Evolutionary conservation across 1,140 invertebrate genomes (phyloP).

Genomic region (Polypedilum pembai): DNA sequence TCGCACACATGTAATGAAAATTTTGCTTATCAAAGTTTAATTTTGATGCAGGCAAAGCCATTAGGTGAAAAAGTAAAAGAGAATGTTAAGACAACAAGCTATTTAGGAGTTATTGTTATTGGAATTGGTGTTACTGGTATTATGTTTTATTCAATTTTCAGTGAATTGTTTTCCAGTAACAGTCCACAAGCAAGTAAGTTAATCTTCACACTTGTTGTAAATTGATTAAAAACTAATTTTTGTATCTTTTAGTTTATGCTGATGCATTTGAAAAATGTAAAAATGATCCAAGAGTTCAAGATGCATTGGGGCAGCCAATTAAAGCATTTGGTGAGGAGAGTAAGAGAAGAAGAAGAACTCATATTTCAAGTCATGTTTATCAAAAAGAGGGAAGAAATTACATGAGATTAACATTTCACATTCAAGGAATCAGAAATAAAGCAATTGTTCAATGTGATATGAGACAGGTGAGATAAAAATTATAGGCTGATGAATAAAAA

Average conservation of each 20-base stretch:
- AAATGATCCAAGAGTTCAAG: conserved; percentile 58
- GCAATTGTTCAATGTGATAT: conserved; percentile 81
- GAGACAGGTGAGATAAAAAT: conserved; percentile 56
- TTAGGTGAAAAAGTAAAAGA: conserved; percentile 73
- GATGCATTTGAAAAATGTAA: conserved; percentile 24
- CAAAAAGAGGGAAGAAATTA: conserved; percentile 62
- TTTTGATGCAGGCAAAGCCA: conserved; percentile 40
- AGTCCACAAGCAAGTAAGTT: background rate
- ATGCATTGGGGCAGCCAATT: conserved; percentile 75
- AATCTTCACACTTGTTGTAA: too few relatives aligned
- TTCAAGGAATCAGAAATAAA: conserved; percentile 69
- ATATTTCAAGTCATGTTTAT: conserved; percentile 62
- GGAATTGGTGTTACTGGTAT: conserved; percentile 68
- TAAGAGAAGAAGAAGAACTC: conserved; percentile 61
- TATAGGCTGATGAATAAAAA: conserved; percentile 27
- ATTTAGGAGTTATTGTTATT: conserved; percentile 68
- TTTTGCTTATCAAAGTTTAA: background rate
- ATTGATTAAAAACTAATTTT: too few relatives aligned
- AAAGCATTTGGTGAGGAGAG: conserved; percentile 81
- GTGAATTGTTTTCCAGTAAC: background rate
- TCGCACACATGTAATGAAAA: too few relatives aligned
- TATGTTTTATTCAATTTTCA: conserved; percentile 61
- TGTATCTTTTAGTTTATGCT: background rate
- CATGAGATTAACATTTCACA: conserved; percentile 83
- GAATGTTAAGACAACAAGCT: conserved; percentile 75